Conservation (phyloP, 2,113 vertebrate species). For the Tichodroma muraria region DNA sequence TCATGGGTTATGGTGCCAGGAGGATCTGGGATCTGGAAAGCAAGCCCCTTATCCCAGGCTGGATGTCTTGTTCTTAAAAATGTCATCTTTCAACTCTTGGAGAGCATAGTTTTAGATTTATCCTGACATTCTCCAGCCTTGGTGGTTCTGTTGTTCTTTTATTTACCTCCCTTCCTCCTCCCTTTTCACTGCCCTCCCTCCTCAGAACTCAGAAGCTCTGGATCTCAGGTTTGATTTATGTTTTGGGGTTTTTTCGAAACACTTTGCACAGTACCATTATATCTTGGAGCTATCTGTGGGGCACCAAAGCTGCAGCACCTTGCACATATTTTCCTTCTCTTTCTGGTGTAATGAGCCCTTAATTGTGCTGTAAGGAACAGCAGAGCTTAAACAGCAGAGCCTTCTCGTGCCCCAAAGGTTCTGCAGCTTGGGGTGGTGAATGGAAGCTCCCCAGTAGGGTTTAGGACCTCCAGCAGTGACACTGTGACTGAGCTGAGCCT, state of each 20-base stretch:
- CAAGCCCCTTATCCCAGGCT: background rate
- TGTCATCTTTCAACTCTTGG: background rate
- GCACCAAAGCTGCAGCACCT: background rate
- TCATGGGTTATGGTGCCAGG: background rate
- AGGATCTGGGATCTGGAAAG: background rate
- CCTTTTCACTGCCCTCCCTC: background rate
- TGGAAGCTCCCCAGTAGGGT: background rate
- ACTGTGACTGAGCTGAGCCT: background rate
- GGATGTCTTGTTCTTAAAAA: background rate
- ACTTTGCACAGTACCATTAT: background rate
- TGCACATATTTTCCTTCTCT: background rate
- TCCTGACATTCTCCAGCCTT: background rate
- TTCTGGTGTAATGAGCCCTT: background rate
- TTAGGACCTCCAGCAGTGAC: background rate
- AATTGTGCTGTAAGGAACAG: background rate
- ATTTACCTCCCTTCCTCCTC: too few relatives aligned
- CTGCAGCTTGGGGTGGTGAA: background rate
- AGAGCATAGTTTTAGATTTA: background rate
- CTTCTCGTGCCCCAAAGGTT: background rate
- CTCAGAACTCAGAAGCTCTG: background rate
- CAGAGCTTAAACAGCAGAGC: background rate
- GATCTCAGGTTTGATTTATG: background rate
- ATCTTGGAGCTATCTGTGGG: background rate
- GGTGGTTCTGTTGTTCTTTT: background rate
- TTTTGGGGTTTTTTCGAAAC: background rate